Evolutionary conservation across 64 coral and sea anemone species (phyloP).

Genomic region (Actinia equina): DNA sequence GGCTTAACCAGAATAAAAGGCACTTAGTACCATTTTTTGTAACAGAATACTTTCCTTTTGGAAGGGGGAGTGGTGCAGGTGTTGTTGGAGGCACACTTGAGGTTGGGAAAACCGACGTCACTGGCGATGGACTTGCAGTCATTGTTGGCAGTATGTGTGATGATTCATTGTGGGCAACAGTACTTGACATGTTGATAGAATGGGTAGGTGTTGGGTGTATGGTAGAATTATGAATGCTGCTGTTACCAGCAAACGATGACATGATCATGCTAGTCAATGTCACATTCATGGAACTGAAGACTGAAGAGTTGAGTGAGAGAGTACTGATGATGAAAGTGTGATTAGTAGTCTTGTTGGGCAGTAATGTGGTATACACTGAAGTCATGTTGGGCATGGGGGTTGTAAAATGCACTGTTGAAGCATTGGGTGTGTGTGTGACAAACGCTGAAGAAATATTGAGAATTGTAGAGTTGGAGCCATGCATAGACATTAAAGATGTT

Average conservation of each 20-base stretch:
- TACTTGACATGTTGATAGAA: not conserved
- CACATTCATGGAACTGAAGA: not conserved
- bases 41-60: conserved; percentile 30
- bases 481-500: not conserved
- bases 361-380: not conserved
- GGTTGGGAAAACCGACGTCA: not conserved
- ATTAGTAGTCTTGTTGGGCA: not conserved
- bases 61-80: not conserved
- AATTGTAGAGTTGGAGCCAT: not conserved
- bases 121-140: conserved; percentile 5
- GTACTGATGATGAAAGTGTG: not conserved
- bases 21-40: not conserved
- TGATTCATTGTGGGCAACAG: not conserved
- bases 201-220: not conserved
- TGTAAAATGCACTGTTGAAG: not conserved
- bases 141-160: not conserved
- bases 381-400: not conserved
- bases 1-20: conserved; percentile 10
- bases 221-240: not conserved
- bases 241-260: not conserved
- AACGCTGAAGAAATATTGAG: not conserved
- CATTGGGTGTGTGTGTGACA: not conserved
- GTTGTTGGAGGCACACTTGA: not conserved
- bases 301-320: not conserved
- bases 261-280: not conserved